These are phyloP conservation scores for Artibeus jamaicensis DNA, from an alignment of 2,797 vertebrate species.

Conservation along the genomic window DNA sequence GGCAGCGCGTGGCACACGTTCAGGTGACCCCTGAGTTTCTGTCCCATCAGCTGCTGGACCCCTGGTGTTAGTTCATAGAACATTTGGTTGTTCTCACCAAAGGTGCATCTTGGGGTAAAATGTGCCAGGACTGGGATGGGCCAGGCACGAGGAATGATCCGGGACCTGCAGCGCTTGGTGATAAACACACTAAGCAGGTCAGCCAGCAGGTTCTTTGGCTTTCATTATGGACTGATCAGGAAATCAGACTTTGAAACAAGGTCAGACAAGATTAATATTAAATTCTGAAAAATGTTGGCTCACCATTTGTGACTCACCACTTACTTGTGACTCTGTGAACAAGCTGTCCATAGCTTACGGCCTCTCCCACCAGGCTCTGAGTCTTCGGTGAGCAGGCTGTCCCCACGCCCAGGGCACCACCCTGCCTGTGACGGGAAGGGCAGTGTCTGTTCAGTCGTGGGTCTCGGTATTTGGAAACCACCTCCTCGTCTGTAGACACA, in stretches of 20 bases:
- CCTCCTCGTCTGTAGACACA: not conserved
- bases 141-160: not conserved
- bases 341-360: not conserved
- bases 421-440: not conserved
- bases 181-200: not conserved
- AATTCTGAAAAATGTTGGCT: not conserved
- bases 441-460: not conserved
- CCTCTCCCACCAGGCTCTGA: not conserved
- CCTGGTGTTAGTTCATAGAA: not conserved
- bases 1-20: not conserved
- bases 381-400: not conserved
- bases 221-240: not conserved
- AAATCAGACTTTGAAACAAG: not conserved
- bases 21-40: not conserved
- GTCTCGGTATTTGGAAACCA: not conserved
- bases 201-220: not conserved
- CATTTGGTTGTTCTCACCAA: not conserved
- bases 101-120: not conserved
- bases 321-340: not conserved
- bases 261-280: not conserved
- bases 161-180: not conserved
- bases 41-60: not conserved
- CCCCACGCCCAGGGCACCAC: not conserved
- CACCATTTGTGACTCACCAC: not conserved
- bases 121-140: not conserved